Evolutionary conservation across 2,113 vertebrate genomes (phyloP), one percentile per base, ranked within the genome.

Genomic region (Cyanoliseus patagonus): DNA sequence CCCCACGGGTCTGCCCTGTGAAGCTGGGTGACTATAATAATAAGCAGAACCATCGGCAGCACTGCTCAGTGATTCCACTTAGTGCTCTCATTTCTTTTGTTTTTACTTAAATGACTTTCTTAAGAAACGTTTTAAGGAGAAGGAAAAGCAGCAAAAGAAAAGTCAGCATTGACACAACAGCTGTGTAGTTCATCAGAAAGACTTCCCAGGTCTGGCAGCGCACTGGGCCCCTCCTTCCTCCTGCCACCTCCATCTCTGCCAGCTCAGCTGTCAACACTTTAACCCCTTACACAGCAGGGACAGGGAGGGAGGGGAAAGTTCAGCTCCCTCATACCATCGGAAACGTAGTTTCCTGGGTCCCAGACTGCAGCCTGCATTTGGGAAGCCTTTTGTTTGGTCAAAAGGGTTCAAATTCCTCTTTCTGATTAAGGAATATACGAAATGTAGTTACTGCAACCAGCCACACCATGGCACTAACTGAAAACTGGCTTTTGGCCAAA

Each of bases 381-480:
- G 1, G 61, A 72, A 78, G 52, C 37, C 64, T 75, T 89, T 82
- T 82, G 24, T 84, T 72, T 1, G 5, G 44, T 83, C 39, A 74
- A 85, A 85, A 49, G n/a, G 10, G 4, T 69, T 84, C 25, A 10
- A 82, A 66, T 86, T 77, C 46, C 49, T 69, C 49, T 66, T 86
- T 42, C 37, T 23, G n/a, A 14, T 23, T 9, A 22, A 86, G 24
- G n/a, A 39, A 11, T 62, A 33, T 20, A 28, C 24, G 30, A 82
- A 95, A 81, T 90, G 91, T 55, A 96, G 83, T 96, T 92, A 19
- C 94, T 85, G 46, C 63, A 47, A 87, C 25, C 70, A 92, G 47
- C 95, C 96, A 94, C 95, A 94, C 39, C 28, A 96, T n/a, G 94
- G 95, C 92, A 96, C 69, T 57, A 87, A 57, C 39, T 27, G 83